These are phyloP conservation scores for Ceratoteleas bidentatus DNA, from an alignment of 1,140 invertebrate species.

Conservation along the genomic window DNA sequence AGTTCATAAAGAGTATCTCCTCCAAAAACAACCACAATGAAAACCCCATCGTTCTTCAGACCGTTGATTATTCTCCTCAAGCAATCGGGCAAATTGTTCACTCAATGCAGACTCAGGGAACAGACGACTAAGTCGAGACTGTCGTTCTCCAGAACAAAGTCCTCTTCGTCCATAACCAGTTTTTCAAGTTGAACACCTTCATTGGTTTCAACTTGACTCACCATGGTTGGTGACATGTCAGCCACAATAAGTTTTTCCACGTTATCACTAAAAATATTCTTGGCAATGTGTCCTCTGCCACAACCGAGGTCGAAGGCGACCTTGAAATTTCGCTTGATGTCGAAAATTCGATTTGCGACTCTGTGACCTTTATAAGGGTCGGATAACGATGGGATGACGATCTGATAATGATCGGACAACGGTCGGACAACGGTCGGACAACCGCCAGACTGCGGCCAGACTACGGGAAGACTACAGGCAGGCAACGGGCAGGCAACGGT, in stretches of 20 bases:
- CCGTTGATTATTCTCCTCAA: conserved; percentile 87
- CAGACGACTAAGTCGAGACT: conserved; percentile 94
- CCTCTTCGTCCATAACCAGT: conserved; percentile 92
- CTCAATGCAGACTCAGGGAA: conserved; percentile 95
- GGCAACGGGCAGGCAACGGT: no score
- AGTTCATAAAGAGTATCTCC: conserved; percentile 97
- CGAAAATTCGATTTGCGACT: no score
- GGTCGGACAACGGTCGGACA: no score
- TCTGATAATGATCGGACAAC: no score
- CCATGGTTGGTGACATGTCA: conserved; percentile 87
- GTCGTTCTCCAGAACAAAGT: conserved; percentile 90
- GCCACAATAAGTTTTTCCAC: conserved; percentile 88
- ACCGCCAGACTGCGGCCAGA: no score
- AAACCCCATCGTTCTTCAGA: conserved; percentile 95
- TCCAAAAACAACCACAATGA: conserved; percentile 97
- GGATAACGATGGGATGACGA: no score
- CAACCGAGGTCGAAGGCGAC: conserved; percentile 92
- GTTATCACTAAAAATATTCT: conserved; percentile 90
- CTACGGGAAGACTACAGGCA: no score
- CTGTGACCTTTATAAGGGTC: no score
- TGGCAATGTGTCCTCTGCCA: conserved; percentile 93
- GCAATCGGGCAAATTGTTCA: conserved; percentile 96
- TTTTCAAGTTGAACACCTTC: conserved; percentile 85
- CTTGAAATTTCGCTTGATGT: conserved; percentile 95
- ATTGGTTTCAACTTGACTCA: conserved; percentile 86